phyloP scores from a whole-genome alignment of 2,888 invertebrate genomes.

The Octonoba sinensis region DNA sequence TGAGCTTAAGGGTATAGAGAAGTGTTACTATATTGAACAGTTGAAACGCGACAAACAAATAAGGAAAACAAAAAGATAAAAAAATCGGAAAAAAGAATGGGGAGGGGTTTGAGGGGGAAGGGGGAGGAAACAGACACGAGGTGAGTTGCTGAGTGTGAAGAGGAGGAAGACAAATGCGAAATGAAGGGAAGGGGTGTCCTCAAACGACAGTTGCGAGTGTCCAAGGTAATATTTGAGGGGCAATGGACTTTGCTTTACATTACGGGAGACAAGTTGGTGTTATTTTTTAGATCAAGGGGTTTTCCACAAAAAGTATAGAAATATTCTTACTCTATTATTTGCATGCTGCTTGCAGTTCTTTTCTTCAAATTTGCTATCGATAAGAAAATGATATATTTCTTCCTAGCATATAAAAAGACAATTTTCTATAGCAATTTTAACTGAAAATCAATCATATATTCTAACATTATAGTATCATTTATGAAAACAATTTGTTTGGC shows the following conservation, averaged over 20 bases:
- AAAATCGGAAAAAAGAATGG: conserved; percentile 23
- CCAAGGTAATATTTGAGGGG: conserved; percentile 34
- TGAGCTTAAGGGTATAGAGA: conserved; percentile 38
- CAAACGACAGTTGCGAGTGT: conserved; percentile 44
- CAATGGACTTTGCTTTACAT: conserved; percentile 46
- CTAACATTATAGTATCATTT: too few relatives aligned
- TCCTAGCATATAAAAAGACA: too few relatives aligned
- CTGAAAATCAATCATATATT: too few relatives aligned
- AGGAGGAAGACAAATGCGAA: conserved; percentile 45
- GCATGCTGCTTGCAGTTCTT: neutral
- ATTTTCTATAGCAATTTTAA: too few relatives aligned
- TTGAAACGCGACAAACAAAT: conserved; percentile 40
- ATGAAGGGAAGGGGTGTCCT: conserved; percentile 48
- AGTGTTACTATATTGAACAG: conserved; percentile 4
- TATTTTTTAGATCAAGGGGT: conserved; percentile 3
- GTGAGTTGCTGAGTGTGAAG: neutral
- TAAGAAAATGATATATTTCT: too few relatives aligned
- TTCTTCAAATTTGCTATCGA: neutral
- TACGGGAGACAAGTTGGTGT: conserved; percentile 19
- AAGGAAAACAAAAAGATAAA: neutral
- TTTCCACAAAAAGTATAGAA: conserved; percentile 16
- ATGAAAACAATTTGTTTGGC: too few relatives aligned
- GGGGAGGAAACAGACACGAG: conserved; percentile 9
- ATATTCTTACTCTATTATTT: neutral
- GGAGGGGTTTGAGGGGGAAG: neutral